Conservation (phyloP, 2,888 invertebrate genomes). For the Cerceris ruficornis region DNA sequence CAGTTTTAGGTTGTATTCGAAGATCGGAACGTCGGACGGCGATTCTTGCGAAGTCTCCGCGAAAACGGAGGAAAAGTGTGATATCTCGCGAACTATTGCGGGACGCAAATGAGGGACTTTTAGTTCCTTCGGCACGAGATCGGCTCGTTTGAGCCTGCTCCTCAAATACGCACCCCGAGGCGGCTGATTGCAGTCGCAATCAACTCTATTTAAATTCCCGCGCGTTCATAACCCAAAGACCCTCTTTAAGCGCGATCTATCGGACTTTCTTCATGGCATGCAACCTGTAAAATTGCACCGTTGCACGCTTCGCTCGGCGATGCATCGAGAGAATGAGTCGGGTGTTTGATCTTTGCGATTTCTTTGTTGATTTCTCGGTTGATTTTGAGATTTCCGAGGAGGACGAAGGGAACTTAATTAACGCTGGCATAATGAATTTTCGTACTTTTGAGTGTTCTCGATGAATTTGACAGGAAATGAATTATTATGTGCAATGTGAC, state of each 20-base stretch:
- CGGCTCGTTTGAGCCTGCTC: constrained; percentile 42
- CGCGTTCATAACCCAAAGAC: constrained; percentile 14
- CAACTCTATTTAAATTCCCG: constrained; percentile 40
- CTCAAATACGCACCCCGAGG: constrained; percentile 32
- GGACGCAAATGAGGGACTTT: constrained; percentile 21
- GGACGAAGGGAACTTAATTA: no score
- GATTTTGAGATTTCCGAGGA: not conserved
- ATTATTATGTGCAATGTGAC: no score
- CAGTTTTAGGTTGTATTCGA: no score
- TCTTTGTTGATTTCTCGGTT: not conserved
- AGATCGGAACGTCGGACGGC: not conserved
- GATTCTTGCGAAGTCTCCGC: not conserved
- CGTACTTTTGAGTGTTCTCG: no score
- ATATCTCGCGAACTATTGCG: constrained; percentile 18
- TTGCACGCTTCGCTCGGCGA: constrained; percentile 17
- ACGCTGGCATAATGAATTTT: no score
- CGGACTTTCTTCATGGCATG: constrained; percentile 15
- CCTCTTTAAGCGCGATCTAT: constrained; percentile 11
- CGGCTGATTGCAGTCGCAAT: constrained; percentile 49
- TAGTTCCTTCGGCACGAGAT: constrained; percentile 43
- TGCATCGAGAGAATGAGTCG: not conserved
- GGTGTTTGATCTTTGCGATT: not conserved
- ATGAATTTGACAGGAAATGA: no score
- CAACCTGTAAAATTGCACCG: constrained; percentile 41
- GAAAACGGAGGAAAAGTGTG: not conserved